A percentile compares a stretch with the other conserved stretches of the same genome.
Evolutionary conservation across 2,797 vertebrate species (phyloP).

Genomic region (Danionella dracula): DNA sequence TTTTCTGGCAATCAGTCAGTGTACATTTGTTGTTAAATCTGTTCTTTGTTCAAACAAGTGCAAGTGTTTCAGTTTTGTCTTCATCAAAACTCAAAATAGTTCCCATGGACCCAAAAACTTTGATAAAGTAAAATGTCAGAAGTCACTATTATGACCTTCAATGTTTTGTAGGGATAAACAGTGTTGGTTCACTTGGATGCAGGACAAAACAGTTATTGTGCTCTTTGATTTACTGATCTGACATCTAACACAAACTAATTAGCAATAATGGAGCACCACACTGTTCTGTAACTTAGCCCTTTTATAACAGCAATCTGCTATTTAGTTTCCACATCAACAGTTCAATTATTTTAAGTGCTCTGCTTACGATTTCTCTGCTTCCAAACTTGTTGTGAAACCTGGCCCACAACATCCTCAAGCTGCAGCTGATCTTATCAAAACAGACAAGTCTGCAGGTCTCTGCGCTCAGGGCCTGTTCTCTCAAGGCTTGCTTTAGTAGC

Average conservation of each 20-base stretch:
- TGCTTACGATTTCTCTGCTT: not conserved
- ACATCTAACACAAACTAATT: not conserved
- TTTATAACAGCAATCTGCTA: constrained; percentile 32
- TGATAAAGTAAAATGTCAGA: too few species aligned
- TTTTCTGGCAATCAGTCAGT: too few species aligned
- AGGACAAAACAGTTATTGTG: not conserved
- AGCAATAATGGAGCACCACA: constrained; percentile 14
- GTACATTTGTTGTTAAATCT: too few species aligned
- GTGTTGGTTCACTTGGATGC: too few species aligned
- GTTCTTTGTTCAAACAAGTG: too few species aligned
- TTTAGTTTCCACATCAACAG: constrained; percentile 23
- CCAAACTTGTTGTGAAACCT: constrained; percentile 1
- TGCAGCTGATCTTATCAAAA: not conserved
- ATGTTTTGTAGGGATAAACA: too few species aligned
- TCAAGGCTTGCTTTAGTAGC: constrained; percentile 7
- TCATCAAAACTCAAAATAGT: too few species aligned
- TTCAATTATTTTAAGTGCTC: constrained; percentile 28
- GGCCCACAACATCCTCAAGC: not conserved
- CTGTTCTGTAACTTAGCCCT: constrained; percentile 38
- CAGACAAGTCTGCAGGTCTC: not conserved
- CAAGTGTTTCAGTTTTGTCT: too few species aligned
- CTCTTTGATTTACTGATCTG: not conserved
- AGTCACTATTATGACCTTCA: too few species aligned
- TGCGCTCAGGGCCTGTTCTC: constrained; percentile 5
- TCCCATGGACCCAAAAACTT: too few species aligned